These are phyloP conservation scores for Rhadinocentrus ornatus DNA, from an alignment of 2,797 vertebrate genomes.

Conservation along the genomic window DNA sequence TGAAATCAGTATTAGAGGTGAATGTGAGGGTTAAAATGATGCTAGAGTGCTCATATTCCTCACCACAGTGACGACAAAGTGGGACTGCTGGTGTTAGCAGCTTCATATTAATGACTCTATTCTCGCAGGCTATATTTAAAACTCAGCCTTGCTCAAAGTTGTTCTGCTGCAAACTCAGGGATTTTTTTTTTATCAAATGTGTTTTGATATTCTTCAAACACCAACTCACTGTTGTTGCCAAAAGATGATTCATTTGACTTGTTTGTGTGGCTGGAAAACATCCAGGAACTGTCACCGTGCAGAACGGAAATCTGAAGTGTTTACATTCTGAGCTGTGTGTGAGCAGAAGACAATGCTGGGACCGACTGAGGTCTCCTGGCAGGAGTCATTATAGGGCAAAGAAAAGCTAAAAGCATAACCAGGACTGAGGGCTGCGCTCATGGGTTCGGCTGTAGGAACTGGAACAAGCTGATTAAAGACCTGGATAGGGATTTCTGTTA, in stretches of 20 bases:
- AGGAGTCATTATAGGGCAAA: conserved; percentile 39
- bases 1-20: conserved; percentile 2
- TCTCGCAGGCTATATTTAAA: conserved; percentile 29
- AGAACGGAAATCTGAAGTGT: conserved; percentile 32
- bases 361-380: conserved; percentile 37
- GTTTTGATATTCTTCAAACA: conserved; percentile 38
- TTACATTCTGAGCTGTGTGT: conserved; percentile 16
- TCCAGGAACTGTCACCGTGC: conserved; percentile 52
- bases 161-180: conserved; percentile 26
- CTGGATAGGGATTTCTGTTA: conserved; percentile 19
- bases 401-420: conserved; percentile 50
- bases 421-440: conserved; percentile 36
- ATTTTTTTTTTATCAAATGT: conserved; percentile 33
- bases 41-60: too few species aligned
- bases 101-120: conserved; percentile 13
- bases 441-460: conserved; percentile 37
- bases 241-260: conserved; percentile 46
- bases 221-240: conserved; percentile 38
- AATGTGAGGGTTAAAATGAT: too few species aligned
- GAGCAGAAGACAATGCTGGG: neutral
- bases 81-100: conserved; percentile 1
- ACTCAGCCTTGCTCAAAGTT: conserved; percentile 12
- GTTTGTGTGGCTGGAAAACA: conserved; percentile 36
- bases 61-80: neutral
- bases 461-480: conserved; percentile 36